Evolutionary conservation across 2,113 vertebrate species (phyloP).

Genomic region (Malurus melanocephalus): DNA sequence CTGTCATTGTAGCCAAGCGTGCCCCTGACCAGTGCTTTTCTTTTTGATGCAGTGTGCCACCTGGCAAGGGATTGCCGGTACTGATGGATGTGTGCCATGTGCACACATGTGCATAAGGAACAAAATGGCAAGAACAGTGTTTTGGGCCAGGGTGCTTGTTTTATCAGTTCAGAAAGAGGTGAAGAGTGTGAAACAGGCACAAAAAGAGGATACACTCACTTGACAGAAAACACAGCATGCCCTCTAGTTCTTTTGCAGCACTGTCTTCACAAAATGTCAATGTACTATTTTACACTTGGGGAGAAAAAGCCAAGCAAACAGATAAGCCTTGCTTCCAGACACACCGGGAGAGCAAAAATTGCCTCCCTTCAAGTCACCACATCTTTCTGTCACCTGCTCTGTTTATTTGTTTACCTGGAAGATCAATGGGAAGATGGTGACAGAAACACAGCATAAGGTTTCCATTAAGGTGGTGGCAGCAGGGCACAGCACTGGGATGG

Average conservation of each 20-base stretch:
- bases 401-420: conserved; percentile 44
- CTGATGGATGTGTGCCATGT: background rate
- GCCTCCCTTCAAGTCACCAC: background rate
- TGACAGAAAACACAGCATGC: background rate
- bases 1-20: background rate
- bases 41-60: background rate
- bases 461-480: background rate
- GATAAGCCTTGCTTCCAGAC: background rate
- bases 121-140: background rate
- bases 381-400: conserved; percentile 15
- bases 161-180: background rate
- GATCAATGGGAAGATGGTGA: conserved; percentile 26
- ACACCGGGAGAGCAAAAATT: background rate
- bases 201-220: background rate
- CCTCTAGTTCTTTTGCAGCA: background rate
- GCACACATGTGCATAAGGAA: background rate
- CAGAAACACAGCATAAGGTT: background rate
- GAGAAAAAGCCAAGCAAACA: background rate
- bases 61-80: background rate
- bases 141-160: background rate
- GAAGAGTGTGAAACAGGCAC: background rate
- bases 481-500: background rate
- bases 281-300: background rate
- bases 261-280: background rate
- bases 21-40: background rate